Evolutionary conservation across 2,113 vertebrate genomes (phyloP).

Genomic region (Nycticebus coucang): DNA sequence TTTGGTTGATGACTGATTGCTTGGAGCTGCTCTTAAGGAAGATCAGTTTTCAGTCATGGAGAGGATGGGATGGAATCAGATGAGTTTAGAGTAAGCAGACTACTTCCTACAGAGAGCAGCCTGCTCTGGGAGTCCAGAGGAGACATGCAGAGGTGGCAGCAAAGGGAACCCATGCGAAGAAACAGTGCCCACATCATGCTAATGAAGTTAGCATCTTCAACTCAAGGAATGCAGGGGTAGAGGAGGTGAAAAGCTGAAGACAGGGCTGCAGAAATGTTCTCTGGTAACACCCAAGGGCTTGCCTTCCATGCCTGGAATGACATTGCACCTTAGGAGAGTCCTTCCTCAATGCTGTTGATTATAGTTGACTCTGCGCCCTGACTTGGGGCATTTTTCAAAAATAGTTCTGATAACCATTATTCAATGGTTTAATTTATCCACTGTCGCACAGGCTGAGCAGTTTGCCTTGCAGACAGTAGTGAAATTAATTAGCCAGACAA

Average conservation of each 20-base stretch:
- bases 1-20: background rate
- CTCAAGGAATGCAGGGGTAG: background rate
- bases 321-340: background rate
- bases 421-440: background rate
- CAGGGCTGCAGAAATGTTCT: background rate
- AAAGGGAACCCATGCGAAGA: background rate
- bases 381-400: background rate
- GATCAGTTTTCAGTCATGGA: background rate
- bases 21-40: background rate
- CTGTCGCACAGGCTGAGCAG: background rate
- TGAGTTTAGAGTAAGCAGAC: background rate
- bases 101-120: background rate
- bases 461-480: background rate
- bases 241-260: background rate
- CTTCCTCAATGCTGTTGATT: background rate
- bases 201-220: background rate
- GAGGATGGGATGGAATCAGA: background rate
- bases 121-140: background rate
- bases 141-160: background rate
- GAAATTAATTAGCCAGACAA: background rate
- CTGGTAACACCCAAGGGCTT: background rate
- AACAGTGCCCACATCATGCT: background rate
- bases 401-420: background rate
- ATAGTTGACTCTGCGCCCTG: background rate
- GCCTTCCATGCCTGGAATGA: background rate